Evolutionary conservation across 2,888 invertebrate species (phyloP), one percentile per base, ranked within the genome.

Genomic region (Craniophora ligustri): DNA sequence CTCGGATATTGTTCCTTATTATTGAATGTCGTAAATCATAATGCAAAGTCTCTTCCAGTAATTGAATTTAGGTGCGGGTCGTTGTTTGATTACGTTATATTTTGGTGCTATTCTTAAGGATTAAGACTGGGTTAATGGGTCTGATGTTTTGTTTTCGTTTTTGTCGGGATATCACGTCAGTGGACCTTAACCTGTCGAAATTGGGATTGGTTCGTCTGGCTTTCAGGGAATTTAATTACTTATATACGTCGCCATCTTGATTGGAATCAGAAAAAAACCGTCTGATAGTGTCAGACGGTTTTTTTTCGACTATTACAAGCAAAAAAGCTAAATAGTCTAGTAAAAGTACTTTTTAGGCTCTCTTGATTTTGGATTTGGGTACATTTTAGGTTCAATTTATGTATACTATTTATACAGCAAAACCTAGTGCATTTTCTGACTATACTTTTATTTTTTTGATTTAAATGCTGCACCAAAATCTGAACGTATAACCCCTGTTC

Each of bases 11-110:
- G 84, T 78, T 75, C 80, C 78, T 82, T 86, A 85, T 84, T 83
- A 85, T 85, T 85, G 81, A 80, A 74, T 70, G 76, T 76, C 82
- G 80, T 87, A 87, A 87, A 86, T 87, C 85, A 86, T 79, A 74
- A 69, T 78, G 75, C 79, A 73, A 31, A 66, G 66, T 51, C 63
- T 54, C 44, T 14, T 54, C 56, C 57, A 69, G 60, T 74, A 70
- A 74, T 74, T 69, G 66, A 70, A 71, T 70, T 72, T 51, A 62
- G 66, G 61, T 54, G 44, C 62, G 63, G 73, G 63, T 64, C 42
- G 44, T 34, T 58, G 60, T 72, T 67, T 67, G 67, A 65, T 61
- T 64, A 58, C 45, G 63, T 59, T 62, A 68, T 67, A 49, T 63
- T 63, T 44, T 55, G 46, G 47, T 69, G 55, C 59, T 57, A 72